A percentile compares a stretch with the other conserved stretches of the same genome.
These are phyloP conservation scores for Ciconia boyciana DNA, from an alignment of 2,113 vertebrate genomes.

Conservation along the genomic window DNA sequence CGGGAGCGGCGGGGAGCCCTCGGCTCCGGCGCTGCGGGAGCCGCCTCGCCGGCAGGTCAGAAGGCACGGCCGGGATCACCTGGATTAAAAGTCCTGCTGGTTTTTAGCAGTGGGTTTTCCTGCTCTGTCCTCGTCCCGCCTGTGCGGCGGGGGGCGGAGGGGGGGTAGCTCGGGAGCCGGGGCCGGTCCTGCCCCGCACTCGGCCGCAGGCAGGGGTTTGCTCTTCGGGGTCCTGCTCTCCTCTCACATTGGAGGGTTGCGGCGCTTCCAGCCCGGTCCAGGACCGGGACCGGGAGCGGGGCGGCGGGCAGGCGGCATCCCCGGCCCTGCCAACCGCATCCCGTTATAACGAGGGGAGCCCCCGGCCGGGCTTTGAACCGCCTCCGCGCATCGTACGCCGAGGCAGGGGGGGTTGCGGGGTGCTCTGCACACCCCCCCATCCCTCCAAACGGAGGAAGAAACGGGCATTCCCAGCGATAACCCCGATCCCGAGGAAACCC, in stretches of 20 bases:
- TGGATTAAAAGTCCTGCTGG: background rate
- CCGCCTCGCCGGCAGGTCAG: background rate
- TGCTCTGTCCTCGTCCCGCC: background rate
- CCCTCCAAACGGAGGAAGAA: background rate
- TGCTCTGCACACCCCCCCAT: background rate
- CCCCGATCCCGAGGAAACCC: background rate
- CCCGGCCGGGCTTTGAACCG: background rate
- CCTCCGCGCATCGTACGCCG: background rate
- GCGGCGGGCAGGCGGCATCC: background rate
- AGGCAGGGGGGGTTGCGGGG: background rate
- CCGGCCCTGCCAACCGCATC: background rate
- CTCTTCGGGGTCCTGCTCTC: background rate
- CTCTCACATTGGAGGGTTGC: background rate
- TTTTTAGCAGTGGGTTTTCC: background rate
- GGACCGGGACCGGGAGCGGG: background rate
- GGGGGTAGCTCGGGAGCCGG: rapidly evolving
- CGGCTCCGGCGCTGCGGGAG: background rate
- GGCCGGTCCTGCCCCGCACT: background rate
- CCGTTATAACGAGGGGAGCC: background rate
- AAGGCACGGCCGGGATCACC: background rate
- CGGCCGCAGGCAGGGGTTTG: background rate
- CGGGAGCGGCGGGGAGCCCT: background rate
- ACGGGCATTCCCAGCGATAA: background rate
- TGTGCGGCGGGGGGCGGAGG: rapidly evolving
- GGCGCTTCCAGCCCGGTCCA: background rate